Evolutionary conservation across 1,140 invertebrate genomes (phyloP), one percentile per base, ranked within the genome.

Genomic region (Pseudomyrmex sp.): DNA sequence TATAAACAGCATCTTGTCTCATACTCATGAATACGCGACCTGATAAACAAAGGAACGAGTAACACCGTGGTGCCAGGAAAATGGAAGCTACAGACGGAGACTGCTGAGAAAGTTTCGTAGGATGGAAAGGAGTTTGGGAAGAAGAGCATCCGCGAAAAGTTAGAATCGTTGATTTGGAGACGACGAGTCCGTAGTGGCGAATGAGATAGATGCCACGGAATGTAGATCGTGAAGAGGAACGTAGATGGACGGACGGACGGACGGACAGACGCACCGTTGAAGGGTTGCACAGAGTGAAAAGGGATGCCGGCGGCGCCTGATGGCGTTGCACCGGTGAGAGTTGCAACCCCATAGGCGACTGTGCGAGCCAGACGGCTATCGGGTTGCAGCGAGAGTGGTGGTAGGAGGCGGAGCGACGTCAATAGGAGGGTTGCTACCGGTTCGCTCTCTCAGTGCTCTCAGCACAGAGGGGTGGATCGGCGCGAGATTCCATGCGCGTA

Each of bases 371-470:
- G 56, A 59, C 86, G 66, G 44, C 73, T 83, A 65, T 85, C 76
- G 83, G 83, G 83, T 58, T 88, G 83, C 86, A 85, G 56, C 75
- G 66, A 84, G 86, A 88, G 90, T 90, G 91, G 92, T 91, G 90
- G 92, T 63, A 89, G 48, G 85, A 90, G 93, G 93, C 93, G 93
- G 93, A 90, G 93, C 93, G 85, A 92, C 88, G 82, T 66, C 85
- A 86, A 91, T 90, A 90, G 91, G 93, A 94, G 92, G 92, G 93
- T 92, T 93, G 92, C 91, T 91, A 92, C 91, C 79, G 84, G 80
- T 86, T 86, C 74, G 85, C 58, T 86, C 80, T 63, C 87, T 62
- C 82, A 87, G 88, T 92, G 91, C 88, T 91, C 92, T 92, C 92
- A 52, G 35, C 35, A 91, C 88, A 90, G 90, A 90, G 93, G 92